phyloP scores from a whole-genome alignment of 2,888 invertebrate species.

The Ennomos fuscantarius region DNA sequence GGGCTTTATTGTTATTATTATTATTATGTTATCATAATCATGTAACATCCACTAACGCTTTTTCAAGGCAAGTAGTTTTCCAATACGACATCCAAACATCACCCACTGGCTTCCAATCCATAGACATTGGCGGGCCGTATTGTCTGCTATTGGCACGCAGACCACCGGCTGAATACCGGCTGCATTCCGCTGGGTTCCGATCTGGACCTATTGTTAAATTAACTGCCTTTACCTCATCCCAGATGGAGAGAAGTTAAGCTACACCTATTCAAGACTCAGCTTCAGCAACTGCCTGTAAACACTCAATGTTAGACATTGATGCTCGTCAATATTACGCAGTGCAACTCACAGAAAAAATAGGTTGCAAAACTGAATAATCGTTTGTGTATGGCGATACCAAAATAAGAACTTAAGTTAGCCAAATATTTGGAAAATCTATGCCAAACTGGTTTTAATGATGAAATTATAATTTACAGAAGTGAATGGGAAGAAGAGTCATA shows the following conservation, averaged over 20 bases:
- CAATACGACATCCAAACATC: constrained; percentile 6
- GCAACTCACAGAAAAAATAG: too few species aligned
- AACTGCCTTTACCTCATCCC: constrained; percentile 11
- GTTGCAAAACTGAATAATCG: too few species aligned
- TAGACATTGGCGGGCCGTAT: not conserved
- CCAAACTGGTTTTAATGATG: too few species aligned
- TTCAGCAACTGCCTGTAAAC: not conserved
- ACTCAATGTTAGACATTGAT: too few species aligned
- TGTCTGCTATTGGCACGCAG: not conserved
- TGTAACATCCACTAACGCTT: not conserved
- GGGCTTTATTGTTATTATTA: too few species aligned
- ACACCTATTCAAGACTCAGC: not conserved
- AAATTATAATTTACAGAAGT: too few species aligned
- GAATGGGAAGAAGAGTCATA: too few species aligned
- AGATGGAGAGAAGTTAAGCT: not conserved
- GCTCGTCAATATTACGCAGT: too few species aligned
- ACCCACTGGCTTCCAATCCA: constrained; percentile 1
- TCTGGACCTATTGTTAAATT: constrained; percentile 18
- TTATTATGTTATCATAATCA: too few species aligned
- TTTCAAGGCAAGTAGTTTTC: not conserved
- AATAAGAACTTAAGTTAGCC: too few species aligned
- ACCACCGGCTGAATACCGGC: constrained; percentile 9
- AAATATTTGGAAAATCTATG: too few species aligned
- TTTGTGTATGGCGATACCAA: too few species aligned
- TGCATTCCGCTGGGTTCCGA: constrained; percentile 17